Percentiles rank a stretch among this genome's conserved stretches.
Evolutionary conservation across 2,113 vertebrate species (phyloP).

Genomic region (Scatophagus argus): DNA sequence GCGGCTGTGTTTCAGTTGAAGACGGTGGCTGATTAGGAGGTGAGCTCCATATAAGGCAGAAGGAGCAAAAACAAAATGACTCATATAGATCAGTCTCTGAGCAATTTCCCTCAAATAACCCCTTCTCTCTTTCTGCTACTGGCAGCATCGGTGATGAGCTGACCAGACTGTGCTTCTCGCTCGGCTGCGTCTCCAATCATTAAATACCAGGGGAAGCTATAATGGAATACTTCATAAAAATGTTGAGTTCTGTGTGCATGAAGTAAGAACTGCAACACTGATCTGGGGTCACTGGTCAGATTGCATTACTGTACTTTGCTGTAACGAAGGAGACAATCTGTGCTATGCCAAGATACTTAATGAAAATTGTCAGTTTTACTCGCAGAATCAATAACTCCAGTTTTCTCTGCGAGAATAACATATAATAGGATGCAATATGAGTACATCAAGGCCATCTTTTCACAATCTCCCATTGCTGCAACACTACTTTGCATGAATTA

Average conservation of each 20-base stretch:
- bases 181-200: constrained; percentile 57
- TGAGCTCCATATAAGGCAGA: constrained; percentile 50
- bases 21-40: constrained; percentile 45
- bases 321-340: constrained; percentile 38
- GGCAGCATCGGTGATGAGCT: constrained; percentile 64
- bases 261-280: constrained; percentile 35
- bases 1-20: constrained; percentile 19
- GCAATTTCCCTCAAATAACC: constrained; percentile 66
- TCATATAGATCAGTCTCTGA: constrained; percentile 59
- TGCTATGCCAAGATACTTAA: constrained; percentile 38
- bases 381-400: constrained; percentile 68
- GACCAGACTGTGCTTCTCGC: constrained; percentile 60
- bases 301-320: constrained; percentile 16
- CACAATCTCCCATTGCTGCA: constrained; percentile 67
- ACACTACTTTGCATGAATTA: constrained; percentile 79
- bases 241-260: constrained; percentile 34
- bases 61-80: constrained; percentile 66
- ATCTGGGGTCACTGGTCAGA: constrained; percentile 53
- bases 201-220: constrained; percentile 56
- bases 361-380: constrained; percentile 74
- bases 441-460: constrained; percentile 74
- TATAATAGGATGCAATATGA: constrained; percentile 73
- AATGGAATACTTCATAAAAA: constrained; percentile 64
- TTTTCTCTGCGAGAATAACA: constrained; percentile 65
- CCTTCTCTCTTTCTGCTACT: constrained; percentile 42